Evolutionary conservation across 2,888 invertebrate species (phyloP), one percentile per base, ranked within the genome.

Genomic region (Allygus modestus): DNA sequence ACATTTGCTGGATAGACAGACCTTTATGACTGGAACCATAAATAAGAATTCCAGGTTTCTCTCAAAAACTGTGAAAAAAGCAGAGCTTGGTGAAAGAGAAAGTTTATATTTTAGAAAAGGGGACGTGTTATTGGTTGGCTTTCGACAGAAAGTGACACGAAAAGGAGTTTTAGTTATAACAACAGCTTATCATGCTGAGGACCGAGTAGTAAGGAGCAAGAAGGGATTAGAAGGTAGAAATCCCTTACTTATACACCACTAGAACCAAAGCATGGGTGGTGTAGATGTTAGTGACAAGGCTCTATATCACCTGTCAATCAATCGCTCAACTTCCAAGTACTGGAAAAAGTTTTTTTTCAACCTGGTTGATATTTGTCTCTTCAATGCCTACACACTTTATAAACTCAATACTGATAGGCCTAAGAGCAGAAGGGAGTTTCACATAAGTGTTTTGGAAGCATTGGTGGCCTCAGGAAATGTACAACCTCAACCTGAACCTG

Each of bases 311-410:
- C 26, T 28, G 28, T 65, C 65, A 23, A 11, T 23, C 7, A 65
- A 65, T 26, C 65, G 65, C 7, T 31, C 26, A 11, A 65, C 65
- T 12, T 17, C 65, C 26, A 65, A 65, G 20, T 65, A 65, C n/a
- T n/a, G n/a, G n/a, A n/a, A n/a, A n/a, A n/a, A n/a, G n/a, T n/a
- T n/a, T n/a, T n/a, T n/a, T n/a, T 65, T 65, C 65, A 65, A 65
- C 23, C 65, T 65, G 65, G 20, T 65, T 28, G 65, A 65, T 31
- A n/a, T 65, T 11, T 23, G 28, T 28, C 65, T 65, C 26, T 65
- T 65, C 65, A 65, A 65, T 65, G 65, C 65, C 17, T 65, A 28
- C 17, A 65, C 65, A 9, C 65, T 65, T 5, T 65, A 65, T n/a
- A 28, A 23, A n/a, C n/a, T n/a, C n/a, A n/a, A n/a, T n/a, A n/a